A percentile compares a stretch with the other conserved stretches of the same genome.
Conservation (phyloP, 2,888 invertebrate genomes). For the Entomobrya multifasciata region DNA sequence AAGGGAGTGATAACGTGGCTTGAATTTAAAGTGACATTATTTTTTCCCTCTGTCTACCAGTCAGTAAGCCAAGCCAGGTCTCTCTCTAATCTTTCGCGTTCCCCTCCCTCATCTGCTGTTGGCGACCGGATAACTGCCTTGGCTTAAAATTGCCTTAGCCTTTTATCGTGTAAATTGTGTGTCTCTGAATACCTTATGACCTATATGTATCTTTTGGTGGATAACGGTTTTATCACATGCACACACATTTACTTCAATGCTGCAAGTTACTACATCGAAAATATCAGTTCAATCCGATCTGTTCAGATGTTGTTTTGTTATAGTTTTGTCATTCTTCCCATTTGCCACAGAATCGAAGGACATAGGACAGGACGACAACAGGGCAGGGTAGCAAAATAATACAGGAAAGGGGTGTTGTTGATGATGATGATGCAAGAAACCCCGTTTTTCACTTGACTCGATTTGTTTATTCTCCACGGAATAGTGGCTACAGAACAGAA, state of each 20-base stretch:
- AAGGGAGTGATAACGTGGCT: slow-evolving; percentile 72
- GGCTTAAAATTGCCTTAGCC: slow-evolving; percentile 31
- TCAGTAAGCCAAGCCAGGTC: slow-evolving; percentile 29
- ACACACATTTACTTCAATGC: slow-evolving; percentile 31
- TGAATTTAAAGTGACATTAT: slow-evolving; percentile 67
- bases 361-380: too few relatives aligned
- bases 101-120: slow-evolving; percentile 22
- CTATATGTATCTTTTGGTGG: slow-evolving; percentile 46
- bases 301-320: slow-evolving; percentile 20
- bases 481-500: background rate
- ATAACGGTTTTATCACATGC: slow-evolving; percentile 43
- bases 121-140: slow-evolving; percentile 44
- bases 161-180: slow-evolving; percentile 35
- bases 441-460: slow-evolving; percentile 47
- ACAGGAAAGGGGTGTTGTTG: slow-evolving; percentile 6
- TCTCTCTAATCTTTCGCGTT: slow-evolving; percentile 58
- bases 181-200: slow-evolving; percentile 47
- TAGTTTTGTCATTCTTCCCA: slow-evolving; percentile 50
- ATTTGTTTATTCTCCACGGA: slow-evolving; percentile 55
- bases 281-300: slow-evolving; percentile 31
- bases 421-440: slow-evolving; percentile 63
- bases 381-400: background rate
- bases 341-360: slow-evolving; percentile 18
- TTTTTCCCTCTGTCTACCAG: slow-evolving; percentile 21
- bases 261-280: background rate